Evolutionary conservation across 2,113 vertebrate species (phyloP).

Genomic region (Gorsachius goisagi): DNA sequence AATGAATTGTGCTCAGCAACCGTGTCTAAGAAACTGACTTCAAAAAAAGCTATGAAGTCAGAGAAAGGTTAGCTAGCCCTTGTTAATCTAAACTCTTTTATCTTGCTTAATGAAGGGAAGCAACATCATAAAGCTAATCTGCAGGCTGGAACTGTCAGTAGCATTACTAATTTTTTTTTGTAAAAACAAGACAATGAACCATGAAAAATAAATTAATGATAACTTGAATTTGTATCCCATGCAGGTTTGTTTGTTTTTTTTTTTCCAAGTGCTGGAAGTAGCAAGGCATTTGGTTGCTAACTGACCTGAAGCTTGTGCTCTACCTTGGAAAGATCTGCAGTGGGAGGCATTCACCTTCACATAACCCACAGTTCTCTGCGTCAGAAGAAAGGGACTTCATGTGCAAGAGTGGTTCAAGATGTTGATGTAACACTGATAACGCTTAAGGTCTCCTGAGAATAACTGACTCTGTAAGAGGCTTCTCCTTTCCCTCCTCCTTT

Average conservation of each 20-base stretch:
- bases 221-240: constrained; percentile 53
- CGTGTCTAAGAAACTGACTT: constrained; percentile 51
- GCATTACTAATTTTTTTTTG: neutral
- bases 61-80: constrained; percentile 41
- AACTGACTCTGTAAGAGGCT: neutral
- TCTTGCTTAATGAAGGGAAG: constrained; percentile 52
- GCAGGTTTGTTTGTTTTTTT: constrained; percentile 50
- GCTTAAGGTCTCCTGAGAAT: neutral
- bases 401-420: neutral
- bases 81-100: constrained; percentile 57
- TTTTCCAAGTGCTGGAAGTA: neutral
- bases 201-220: neutral
- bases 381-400: neutral
- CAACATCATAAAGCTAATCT: constrained; percentile 47
- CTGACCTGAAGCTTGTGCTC: neutral
- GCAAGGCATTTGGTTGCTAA: neutral
- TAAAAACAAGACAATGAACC: constrained; percentile 13
- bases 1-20: constrained; percentile 41
- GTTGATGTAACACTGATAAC: constrained; percentile 32
- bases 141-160: constrained; percentile 32
- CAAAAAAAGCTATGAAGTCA: constrained; percentile 36
- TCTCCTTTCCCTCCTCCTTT: neutral
- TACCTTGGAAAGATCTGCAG: neutral
- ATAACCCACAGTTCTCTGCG: neutral
- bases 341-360: neutral